Percentiles rank a stretch among this genome's conserved stretches.
Evolutionary conservation across 1,140 invertebrate genomes (phyloP).

Genomic region (Drosophila teissieri): DNA sequence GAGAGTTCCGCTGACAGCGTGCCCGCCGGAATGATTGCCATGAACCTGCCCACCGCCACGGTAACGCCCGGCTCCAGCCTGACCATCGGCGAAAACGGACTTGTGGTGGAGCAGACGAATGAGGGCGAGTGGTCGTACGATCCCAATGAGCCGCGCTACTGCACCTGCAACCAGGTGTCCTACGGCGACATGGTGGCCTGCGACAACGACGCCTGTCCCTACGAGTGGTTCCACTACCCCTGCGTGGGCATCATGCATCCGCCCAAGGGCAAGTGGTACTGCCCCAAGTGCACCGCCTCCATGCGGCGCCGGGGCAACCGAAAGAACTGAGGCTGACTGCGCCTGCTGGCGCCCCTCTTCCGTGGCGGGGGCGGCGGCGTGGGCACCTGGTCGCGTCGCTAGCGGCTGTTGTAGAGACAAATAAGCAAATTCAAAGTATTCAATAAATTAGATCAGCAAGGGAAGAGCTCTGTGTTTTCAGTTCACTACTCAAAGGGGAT

Average conservation of each 20-base stretch:
- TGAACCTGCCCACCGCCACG: slow-evolving; percentile 9
- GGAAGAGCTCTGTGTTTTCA: background rate
- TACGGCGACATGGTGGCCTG: slow-evolving; percentile 99
- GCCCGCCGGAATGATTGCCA: slow-evolving; percentile 1
- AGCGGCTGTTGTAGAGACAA: background rate
- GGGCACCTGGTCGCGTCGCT: slow-evolving; percentile 17
- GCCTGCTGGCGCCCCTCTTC: slow-evolving; percentile 27
- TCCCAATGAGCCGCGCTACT: slow-evolving; percentile 97
- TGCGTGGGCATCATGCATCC: slow-evolving; percentile 98
- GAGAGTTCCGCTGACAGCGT: slow-evolving; percentile 12
- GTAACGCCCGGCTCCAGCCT: slow-evolving; percentile 52
- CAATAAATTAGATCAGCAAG: slow-evolving; percentile 9
- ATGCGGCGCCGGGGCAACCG: slow-evolving; percentile 93
- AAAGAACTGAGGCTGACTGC: slow-evolving; percentile 87
- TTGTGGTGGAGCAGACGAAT: slow-evolving; percentile 85
- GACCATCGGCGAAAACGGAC: slow-evolving; percentile 67
- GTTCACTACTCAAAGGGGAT: background rate
- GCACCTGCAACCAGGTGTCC: slow-evolving; percentile 98
- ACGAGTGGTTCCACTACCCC: slow-evolving; percentile 99
- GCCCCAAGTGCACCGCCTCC: slow-evolving; percentile 95
- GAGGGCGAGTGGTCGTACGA: slow-evolving; percentile 93
- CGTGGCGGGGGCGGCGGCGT: slow-evolving; percentile 9
- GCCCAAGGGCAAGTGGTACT: slow-evolving; percentile 99
- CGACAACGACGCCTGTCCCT: slow-evolving; percentile 98
- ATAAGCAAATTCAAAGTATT: background rate